Evolutionary conservation across 2,888 invertebrate species (phyloP).

Genomic region (Ethmia dodecea): DNA sequence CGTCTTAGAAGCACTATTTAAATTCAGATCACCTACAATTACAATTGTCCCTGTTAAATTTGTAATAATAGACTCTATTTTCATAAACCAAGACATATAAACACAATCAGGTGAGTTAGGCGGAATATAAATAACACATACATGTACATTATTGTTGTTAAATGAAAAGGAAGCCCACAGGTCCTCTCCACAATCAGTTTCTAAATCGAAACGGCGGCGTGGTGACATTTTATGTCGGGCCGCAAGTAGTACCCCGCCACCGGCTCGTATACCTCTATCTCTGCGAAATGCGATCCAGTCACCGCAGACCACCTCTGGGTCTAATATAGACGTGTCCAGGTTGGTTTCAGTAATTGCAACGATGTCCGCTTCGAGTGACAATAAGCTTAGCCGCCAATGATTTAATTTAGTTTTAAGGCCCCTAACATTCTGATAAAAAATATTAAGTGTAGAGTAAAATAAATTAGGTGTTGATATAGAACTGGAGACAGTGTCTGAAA

Average conservation of each 20-base stretch:
- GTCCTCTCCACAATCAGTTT: too few relatives aligned
- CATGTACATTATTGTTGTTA: too few relatives aligned
- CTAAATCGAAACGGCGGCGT: too few relatives aligned
- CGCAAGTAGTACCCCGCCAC: slow-evolving; percentile 7
- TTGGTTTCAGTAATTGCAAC: slow-evolving; percentile 4
- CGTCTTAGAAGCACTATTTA: too few relatives aligned
- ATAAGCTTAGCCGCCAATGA: not conserved
- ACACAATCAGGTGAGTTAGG: too few relatives aligned
- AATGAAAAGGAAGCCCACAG: too few relatives aligned
- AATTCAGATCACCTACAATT: too few relatives aligned
- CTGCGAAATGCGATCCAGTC: slow-evolving; percentile 2
- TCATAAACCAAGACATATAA: too few relatives aligned
- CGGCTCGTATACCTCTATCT: not conserved
- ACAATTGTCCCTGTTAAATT: too few relatives aligned
- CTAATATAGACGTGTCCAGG: slow-evolving; percentile 1
- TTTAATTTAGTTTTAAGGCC: slow-evolving; percentile 6
- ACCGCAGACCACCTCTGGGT: slow-evolving; percentile 1
- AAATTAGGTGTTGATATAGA: not conserved
- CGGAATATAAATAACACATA: too few relatives aligned
- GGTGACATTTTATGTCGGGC: too few relatives aligned
- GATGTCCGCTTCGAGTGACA: not conserved
- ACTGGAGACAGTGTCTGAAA: not conserved
- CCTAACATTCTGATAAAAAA: slow-evolving; percentile 8
- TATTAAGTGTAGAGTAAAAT: not conserved
- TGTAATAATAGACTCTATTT: too few relatives aligned